phyloP scores from a whole-genome alignment of 2,113 vertebrate genomes.

The Aspidoscelis tigris region DNA sequence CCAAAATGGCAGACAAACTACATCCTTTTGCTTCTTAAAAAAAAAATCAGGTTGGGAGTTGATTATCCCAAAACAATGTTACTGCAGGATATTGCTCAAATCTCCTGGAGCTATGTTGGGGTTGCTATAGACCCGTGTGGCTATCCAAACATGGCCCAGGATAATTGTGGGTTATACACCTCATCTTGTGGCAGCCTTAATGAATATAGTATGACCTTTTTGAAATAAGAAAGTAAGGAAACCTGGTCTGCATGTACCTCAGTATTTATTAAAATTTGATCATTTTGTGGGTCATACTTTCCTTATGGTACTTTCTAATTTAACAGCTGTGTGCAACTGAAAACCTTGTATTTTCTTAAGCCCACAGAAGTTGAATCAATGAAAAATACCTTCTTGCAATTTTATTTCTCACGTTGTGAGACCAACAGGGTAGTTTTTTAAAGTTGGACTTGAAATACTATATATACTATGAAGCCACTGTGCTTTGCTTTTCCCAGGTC shows the following conservation, averaged over 20 bases:
- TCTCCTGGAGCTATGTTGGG: no score
- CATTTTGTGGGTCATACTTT: not conserved
- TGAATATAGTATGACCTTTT: no score
- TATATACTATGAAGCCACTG: not conserved
- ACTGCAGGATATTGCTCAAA: no score
- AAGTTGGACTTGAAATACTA: not conserved
- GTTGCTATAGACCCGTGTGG: no score
- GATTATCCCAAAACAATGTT: no score
- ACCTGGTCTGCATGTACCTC: not conserved
- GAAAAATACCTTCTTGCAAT: not conserved
- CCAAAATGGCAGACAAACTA: no score
- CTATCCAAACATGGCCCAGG: no score
- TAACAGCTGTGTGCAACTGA: not conserved
- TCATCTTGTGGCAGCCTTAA: no score
- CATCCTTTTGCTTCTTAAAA: no score
- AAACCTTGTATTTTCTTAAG: not conserved
- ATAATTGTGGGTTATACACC: no score
- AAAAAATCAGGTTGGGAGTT: no score
- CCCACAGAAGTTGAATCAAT: not conserved
- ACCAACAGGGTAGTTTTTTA: not conserved
- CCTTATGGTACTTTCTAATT: not conserved
- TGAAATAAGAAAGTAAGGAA: no score
- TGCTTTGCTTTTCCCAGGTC: not conserved
- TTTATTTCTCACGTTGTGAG: not conserved
- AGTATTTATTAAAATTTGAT: not conserved